Conservation (phyloP, 2,113 vertebrate genomes). For the Halichoerus grypus region DNA sequence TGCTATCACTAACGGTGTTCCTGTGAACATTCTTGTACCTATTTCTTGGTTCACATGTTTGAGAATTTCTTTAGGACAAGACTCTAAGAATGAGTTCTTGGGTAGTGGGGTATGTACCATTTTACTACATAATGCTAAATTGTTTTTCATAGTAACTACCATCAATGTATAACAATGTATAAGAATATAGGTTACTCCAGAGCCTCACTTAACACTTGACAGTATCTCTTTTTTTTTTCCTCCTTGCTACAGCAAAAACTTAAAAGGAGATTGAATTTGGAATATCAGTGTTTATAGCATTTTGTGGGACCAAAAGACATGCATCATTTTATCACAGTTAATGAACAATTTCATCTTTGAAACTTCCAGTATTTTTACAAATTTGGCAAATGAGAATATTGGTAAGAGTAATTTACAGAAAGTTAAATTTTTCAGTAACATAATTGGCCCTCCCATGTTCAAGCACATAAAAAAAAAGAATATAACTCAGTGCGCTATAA, state of each 20-base stretch:
- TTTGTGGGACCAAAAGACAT: not conserved
- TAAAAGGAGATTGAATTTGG: conserved; percentile 12
- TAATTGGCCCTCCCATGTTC: not conserved
- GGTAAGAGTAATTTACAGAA: not conserved
- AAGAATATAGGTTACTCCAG: conserved; percentile 9
- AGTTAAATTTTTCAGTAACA: not conserved
- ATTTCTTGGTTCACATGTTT: not conserved
- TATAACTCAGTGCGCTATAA: not conserved
- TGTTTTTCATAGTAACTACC: not conserved
- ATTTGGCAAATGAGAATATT: not conserved
- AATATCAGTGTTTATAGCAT: not conserved
- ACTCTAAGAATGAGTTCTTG: not conserved
- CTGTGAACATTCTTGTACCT: not conserved
- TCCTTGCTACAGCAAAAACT: not conserved
- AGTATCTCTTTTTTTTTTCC: not conserved
- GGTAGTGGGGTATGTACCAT: not conserved
- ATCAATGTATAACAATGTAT: not conserved
- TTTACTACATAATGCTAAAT: not conserved
- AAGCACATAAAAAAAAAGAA: not conserved
- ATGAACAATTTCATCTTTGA: conserved; percentile 48
- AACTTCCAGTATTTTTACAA: not conserved
- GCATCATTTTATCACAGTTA: not conserved
- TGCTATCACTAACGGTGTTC: not conserved
- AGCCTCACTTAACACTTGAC: not conserved
- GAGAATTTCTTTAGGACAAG: not conserved